Evolutionary conservation across 2,888 invertebrate species (phyloP).

Genomic region (Prosopocoilus inquinatus): DNA sequence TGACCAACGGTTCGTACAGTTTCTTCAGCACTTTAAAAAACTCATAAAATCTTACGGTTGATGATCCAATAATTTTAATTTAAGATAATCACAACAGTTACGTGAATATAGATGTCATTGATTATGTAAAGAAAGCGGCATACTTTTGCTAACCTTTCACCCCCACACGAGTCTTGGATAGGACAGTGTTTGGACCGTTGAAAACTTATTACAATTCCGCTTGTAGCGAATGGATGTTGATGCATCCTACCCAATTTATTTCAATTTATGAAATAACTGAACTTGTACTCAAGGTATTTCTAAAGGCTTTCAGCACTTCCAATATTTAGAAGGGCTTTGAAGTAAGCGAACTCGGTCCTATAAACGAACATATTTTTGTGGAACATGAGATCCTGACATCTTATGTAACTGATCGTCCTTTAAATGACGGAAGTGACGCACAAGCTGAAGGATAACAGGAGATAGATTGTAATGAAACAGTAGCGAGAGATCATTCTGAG

Average conservation of each 20-base stretch:
- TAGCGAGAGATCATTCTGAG: no score
- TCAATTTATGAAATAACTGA: neutral
- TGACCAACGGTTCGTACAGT: slow-evolving; percentile 21
- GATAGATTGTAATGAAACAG: no score
- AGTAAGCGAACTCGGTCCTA: neutral
- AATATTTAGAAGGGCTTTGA: neutral
- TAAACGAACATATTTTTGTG: slow-evolving; percentile 2
- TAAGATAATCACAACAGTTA: slow-evolving; percentile 31
- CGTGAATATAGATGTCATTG: slow-evolving; percentile 18
- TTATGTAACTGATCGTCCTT: neutral
- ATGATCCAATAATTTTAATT: slow-evolving; percentile 26
- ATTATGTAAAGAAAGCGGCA: slow-evolving; percentile 30
- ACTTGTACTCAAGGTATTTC: neutral
- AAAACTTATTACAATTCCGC: neutral
- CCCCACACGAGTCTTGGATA: slow-evolving; percentile 1
- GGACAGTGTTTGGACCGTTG: neutral
- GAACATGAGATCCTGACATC: slow-evolving; percentile 2
- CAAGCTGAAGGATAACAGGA: no score
- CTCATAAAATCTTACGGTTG: slow-evolving; percentile 22
- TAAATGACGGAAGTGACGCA: no score
- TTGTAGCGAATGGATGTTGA: slow-evolving; percentile 3
- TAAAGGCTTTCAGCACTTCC: neutral
- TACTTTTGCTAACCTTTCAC: slow-evolving; percentile 24
- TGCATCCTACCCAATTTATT: neutral
- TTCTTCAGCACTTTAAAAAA: slow-evolving; percentile 25